phyloP scores from a whole-genome alignment of 2,113 vertebrate genomes.

The Sardina pilchardus region DNA sequence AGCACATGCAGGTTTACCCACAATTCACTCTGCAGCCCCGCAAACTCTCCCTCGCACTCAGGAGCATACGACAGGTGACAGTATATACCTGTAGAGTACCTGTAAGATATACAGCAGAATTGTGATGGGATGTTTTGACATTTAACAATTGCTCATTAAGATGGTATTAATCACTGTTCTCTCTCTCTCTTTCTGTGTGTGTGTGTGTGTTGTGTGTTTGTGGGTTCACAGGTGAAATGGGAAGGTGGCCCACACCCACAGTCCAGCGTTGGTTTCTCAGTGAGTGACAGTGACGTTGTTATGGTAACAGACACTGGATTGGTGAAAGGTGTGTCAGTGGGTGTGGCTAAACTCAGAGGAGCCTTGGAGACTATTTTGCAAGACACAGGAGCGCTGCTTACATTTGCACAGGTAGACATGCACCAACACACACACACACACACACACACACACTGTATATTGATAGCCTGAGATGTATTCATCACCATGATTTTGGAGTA shows the following conservation, averaged over 20 bases:
- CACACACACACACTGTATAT: not conserved
- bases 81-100: not conserved
- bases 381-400: slow-evolving; percentile 66
- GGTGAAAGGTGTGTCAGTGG: slow-evolving; percentile 59
- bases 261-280: slow-evolving; percentile 65
- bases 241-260: slow-evolving; percentile 73
- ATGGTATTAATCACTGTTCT: too few species aligned
- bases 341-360: slow-evolving; percentile 60
- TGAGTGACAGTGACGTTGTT: slow-evolving; percentile 66
- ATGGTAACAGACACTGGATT: slow-evolving; percentile 61
- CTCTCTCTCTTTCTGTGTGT: not conserved
- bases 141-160: too few species aligned
- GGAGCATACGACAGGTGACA: slow-evolving; percentile 76
- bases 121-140: too few species aligned
- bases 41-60: slow-evolving; percentile 74
- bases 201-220: not conserved
- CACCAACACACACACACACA: not conserved
- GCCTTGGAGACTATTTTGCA: slow-evolving; percentile 63
- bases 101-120: too few species aligned
- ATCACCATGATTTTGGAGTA: not conserved
- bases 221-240: slow-evolving; percentile 63
- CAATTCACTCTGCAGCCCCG: slow-evolving; percentile 74
- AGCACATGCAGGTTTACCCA: slow-evolving; percentile 75
- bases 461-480: not conserved
- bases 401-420: slow-evolving; percentile 66